Conservation (phyloP, 1,140 invertebrate species). For the Oscheius sp. region DNA sequence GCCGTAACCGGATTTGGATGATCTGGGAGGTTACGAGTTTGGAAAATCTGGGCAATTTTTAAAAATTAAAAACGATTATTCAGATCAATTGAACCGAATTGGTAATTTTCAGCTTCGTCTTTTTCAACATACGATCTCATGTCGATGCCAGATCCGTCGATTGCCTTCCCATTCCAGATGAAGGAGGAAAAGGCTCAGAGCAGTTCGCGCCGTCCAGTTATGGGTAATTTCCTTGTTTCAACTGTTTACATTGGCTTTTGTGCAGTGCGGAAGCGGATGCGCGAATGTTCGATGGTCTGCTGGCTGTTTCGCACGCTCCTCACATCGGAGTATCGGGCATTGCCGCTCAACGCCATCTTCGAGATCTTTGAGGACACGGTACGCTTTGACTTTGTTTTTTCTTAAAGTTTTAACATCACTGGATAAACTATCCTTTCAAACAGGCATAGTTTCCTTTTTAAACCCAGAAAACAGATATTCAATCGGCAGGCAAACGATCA, state of each 20-base stretch:
- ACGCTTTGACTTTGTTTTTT: neutral
- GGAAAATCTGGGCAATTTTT: too few relatives aligned
- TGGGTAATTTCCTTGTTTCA: neutral
- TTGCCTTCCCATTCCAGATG: neutral
- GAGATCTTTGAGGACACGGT: conserved; percentile 32
- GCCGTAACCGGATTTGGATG: too few relatives aligned
- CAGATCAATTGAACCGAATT: neutral
- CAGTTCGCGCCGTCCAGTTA: neutral
- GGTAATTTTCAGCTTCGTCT: neutral
- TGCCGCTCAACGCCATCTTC: conserved; percentile 29
- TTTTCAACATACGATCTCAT: neutral
- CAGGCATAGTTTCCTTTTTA: too few relatives aligned
- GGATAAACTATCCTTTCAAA: too few relatives aligned
- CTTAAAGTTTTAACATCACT: too few relatives aligned
- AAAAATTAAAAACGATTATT: too few relatives aligned
- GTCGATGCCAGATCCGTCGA: neutral
- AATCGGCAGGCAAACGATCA: too few relatives aligned
- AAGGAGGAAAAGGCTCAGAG: neutral
- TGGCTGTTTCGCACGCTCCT: conserved; percentile 31
- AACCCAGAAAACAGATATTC: too few relatives aligned
- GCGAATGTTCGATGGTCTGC: conserved; percentile 32
- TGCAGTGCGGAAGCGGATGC: conserved; percentile 24
- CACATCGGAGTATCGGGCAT: conserved; percentile 29
- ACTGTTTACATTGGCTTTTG: neutral
- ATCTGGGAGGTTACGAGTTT: too few relatives aligned